Conservation (phyloP, 2,797 vertebrate species). For the Acrocephalus scirpaceus region DNA sequence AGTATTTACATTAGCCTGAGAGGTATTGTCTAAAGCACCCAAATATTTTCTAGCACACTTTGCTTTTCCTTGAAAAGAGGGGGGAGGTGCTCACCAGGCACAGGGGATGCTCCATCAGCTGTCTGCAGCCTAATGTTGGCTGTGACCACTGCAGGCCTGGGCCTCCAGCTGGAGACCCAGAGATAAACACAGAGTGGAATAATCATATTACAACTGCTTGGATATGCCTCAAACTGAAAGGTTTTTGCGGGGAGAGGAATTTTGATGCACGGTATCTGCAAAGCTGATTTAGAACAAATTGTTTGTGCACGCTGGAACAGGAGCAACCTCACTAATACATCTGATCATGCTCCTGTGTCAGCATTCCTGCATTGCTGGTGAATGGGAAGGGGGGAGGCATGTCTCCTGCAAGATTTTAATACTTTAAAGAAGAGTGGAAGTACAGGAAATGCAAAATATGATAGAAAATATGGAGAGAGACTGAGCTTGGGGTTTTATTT, state of each 20-base stretch:
- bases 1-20: background rate
- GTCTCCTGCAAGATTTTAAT: background rate
- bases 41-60: background rate
- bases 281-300: background rate
- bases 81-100: background rate
- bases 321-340: background rate
- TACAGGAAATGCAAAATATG: background rate
- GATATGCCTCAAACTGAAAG: background rate
- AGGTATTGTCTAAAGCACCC: background rate
- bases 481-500: rapidly evolving
- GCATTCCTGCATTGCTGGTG: background rate
- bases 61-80: background rate
- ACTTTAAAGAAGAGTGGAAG: background rate
- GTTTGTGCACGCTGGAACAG: background rate
- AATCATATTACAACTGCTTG: constrained; percentile 28
- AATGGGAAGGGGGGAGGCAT: background rate
- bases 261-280: background rate
- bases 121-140: background rate
- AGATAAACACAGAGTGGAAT: constrained; percentile 21
- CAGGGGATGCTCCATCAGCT: background rate
- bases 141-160: background rate
- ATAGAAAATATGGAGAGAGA: background rate
- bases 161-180: constrained; percentile 32
- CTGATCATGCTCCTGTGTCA: background rate
- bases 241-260: background rate